These are phyloP conservation scores for Galemys pyrenaicus DNA, from an alignment of 2,113 vertebrate species.

Conservation along the genomic window DNA sequence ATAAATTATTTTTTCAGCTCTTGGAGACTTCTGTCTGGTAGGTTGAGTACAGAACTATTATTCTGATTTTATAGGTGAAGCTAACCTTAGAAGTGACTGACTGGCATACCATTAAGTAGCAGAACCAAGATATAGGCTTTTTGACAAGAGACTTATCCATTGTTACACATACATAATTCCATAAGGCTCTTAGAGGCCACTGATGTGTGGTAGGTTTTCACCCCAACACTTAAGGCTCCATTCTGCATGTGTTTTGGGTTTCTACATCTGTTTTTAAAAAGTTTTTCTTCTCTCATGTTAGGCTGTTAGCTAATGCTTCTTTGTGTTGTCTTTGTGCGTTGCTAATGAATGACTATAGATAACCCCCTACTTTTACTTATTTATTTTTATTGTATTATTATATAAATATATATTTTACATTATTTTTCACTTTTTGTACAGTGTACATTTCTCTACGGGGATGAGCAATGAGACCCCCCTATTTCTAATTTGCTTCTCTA, in stretches of 20 bases:
- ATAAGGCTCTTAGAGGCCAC: neutral
- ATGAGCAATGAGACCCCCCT: too few relatives aligned
- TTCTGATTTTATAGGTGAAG: neutral
- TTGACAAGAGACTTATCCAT: neutral
- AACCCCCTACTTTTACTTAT: too few relatives aligned
- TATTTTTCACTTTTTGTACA: too few relatives aligned
- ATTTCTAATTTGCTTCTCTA: neutral
- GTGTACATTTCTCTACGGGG: too few relatives aligned
- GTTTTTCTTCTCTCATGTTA: neutral
- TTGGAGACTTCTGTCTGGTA: neutral
- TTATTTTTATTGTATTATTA: too few relatives aligned
- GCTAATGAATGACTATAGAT: neutral
- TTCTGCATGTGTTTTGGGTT: conserved; percentile 16
- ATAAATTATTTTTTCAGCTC: neutral
- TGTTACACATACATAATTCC: fast-evolving
- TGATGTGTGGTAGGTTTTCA: neutral
- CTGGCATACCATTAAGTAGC: neutral
- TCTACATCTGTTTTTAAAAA: neutral
- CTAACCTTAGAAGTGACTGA: neutral
- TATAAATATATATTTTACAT: too few relatives aligned
- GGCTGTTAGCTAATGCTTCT: neutral
- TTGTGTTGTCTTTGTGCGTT: neutral
- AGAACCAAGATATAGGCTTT: neutral
- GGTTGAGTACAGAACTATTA: neutral
- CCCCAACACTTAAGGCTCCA: neutral